Evolutionary conservation across 2,888 invertebrate species (phyloP), one percentile per base, ranked within the genome.

Genomic region (Dromius quadrimaculatus): DNA sequence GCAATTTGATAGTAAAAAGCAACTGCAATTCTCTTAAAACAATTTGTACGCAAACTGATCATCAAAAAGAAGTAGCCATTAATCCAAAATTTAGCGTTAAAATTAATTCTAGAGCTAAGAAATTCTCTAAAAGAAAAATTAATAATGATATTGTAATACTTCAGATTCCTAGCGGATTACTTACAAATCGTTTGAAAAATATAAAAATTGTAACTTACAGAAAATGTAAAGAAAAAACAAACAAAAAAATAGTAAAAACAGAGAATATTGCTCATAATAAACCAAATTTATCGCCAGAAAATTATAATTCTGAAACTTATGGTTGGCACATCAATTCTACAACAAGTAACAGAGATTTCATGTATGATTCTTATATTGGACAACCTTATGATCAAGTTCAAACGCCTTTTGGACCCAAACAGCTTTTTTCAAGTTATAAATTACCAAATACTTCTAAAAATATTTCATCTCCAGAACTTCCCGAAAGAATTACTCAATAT

Each of bases 41-140:
- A 13, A 54, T 13, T 8, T 41, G 23, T 22, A 65, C 71, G 17
- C 73, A 73, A 70, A 73, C 73, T n/a, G 65, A 72, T 4, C 15
- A 17, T 23, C 11, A 43, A 43, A 19, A 28, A 4, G 17, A 20
- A 32, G 6, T 13, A 36, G 36, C n/a, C 15, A 50, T 50, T 13
- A 13, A 23, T 15, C 20, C 50, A 5, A 50, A 50, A 23, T 28
- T 13, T 28, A 50, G 23, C 11, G 28, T 50, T 4, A 50, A 50
- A 50, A 50, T 23, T 28, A n/a, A 50, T 50, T 13, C 23, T 23
- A 50, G 23, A 50, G 28, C 6, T 50, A 50, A 13, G 13, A 50
- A 41, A 28, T 13, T 28, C 11, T 6, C 13, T 5, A 50, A 28
- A 28, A 50, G 15, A 17, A 41, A 50, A 13, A 13, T 28, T 28